Evolutionary conservation across 2,888 invertebrate genomes (phyloP), one percentile per base, ranked within the genome.

Genomic region (Philaethria dido): DNA sequence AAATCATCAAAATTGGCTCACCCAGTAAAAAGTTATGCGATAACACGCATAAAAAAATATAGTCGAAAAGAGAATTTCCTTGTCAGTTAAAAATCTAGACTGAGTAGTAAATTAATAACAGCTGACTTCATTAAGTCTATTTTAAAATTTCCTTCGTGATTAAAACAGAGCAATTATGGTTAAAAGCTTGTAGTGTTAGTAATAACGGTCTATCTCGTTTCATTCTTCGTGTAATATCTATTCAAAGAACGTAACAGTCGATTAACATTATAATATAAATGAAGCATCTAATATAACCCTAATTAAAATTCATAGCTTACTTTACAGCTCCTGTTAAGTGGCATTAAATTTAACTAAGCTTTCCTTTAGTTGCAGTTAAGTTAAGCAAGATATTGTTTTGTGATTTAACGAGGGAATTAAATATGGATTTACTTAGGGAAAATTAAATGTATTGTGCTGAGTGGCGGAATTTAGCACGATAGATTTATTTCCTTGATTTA

Each of bases 251-350:
- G n/a, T 22, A 60, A 59, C 59, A 16, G 18, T 29, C 13, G 14
- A 48, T 50, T 36, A 55, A 59, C n/a, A 16, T 66, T 29, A 36
- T 36, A 18, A 20, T 16, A 39, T 39, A 67, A 68, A 39, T 59
- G 62, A 71, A 62, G 67, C 63, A 60, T 68, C 63, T 69, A 69
- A 73, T 64, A 59, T 66, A 59, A 66, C 33, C 45, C 59, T 69
- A 61, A 73, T 72, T 73, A 69, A 72, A 70, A 70, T 70, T 72
- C 62, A 73, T 67, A 64, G 64, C 62, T n/a, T 65, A 62, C 69
- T 72, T 69, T 67, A 71, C 59, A 60, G 50, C 65, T 59, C 55
- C 44, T 64, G 29, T 59, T 65, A 62, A 69, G 62, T 36, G 66
- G 16, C 59, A 64, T 70, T 73, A 70, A 70, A 62, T 73, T 72